phyloP scores from a whole-genome alignment of 2,113 vertebrate genomes.

The Holacanthus passer region DNA sequence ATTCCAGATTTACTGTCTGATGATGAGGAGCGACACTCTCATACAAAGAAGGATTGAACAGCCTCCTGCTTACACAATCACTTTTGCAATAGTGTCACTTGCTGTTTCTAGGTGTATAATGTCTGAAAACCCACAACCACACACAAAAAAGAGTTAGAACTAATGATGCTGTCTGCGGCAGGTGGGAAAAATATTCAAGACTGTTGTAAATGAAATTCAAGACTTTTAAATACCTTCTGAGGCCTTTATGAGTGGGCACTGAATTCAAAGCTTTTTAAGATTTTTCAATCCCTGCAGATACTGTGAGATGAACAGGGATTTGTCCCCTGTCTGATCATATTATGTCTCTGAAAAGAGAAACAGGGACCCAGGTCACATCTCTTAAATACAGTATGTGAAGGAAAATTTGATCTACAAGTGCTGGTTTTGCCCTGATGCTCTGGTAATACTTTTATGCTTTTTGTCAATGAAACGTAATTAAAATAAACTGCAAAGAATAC shows the following conservation, averaged over 20 bases:
- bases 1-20: too few species aligned
- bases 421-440: neutral
- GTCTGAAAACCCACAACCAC: neutral
- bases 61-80: neutral
- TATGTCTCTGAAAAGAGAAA: neutral
- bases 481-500: neutral
- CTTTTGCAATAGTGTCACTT: neutral
- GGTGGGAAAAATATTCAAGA: neutral
- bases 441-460: constrained; percentile 1
- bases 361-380: neutral
- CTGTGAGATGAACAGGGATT: neutral
- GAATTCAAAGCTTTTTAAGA: neutral
- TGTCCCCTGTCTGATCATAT: neutral
- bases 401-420: neutral
- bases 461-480: neutral
- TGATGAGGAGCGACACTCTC: neutral
- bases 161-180: neutral
- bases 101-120: neutral
- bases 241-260: neutral
- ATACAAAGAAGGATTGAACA: neutral
- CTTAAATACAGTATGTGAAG: neutral
- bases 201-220: neutral
- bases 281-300: neutral
- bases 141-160: neutral
- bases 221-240: neutral